Percentiles rank a stretch among this genome's conserved stretches.
These are phyloP conservation scores for Neoscelio sp. DNA, from an alignment of 2,888 invertebrate genomes.

Conservation along the genomic window DNA sequence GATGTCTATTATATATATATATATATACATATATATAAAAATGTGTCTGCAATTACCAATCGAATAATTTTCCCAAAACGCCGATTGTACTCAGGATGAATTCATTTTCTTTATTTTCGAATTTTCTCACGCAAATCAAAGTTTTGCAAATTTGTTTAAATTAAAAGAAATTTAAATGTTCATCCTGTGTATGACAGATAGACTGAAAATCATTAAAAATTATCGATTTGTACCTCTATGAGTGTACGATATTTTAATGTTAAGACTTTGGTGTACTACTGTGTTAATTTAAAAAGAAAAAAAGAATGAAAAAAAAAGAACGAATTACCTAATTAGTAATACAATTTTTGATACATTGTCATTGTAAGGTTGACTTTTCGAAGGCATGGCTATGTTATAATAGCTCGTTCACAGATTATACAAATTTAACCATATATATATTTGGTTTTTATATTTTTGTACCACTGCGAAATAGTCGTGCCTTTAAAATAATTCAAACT, in stretches of 20 bases:
- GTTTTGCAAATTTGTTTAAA: neutral
- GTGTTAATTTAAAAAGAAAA: constrained; percentile 35
- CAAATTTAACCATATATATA: constrained; percentile 68
- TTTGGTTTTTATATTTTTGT: constrained; percentile 78
- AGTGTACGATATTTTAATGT: constrained; percentile 49
- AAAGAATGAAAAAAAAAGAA: constrained; percentile 6
- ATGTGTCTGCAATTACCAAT: too few species aligned
- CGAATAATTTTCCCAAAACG: constrained; percentile 11
- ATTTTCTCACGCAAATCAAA: neutral
- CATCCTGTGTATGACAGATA: constrained; percentile 47
- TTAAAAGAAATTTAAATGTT: neutral
- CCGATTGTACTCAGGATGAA: constrained; percentile 41
- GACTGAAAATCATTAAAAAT: constrained; percentile 52
- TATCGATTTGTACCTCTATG: constrained; percentile 43
- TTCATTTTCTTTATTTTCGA: neutral
- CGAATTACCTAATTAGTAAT: constrained; percentile 44
- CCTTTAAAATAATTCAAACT: constrained; percentile 74
- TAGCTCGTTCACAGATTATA: constrained; percentile 66
- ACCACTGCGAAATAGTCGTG: constrained; percentile 76
- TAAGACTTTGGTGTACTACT: constrained; percentile 49
- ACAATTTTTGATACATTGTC: constrained; percentile 60
- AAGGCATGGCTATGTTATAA: constrained; percentile 69
- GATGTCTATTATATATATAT: neutral
- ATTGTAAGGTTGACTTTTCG: constrained; percentile 59
- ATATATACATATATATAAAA: too few species aligned